Conservation (phyloP, 2,888 invertebrate species). For the Criorhina ranunculi region DNA sequence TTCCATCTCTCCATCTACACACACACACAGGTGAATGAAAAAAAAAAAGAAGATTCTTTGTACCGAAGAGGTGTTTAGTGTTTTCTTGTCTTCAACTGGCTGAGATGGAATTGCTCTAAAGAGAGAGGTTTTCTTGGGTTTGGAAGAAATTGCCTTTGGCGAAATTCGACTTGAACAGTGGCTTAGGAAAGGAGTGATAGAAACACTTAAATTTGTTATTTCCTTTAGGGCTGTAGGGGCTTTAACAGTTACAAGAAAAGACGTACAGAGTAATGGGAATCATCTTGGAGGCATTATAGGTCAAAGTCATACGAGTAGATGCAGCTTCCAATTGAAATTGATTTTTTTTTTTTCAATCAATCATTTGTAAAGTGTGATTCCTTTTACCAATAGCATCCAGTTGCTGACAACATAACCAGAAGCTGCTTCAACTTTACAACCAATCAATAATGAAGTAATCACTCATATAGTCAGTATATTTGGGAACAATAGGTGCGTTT, state of each 20-base stretch:
- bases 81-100: conserved; percentile 29
- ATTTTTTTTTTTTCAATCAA: too few relatives aligned
- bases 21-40: conserved; percentile 52
- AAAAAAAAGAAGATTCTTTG: conserved; percentile 55
- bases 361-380: too few relatives aligned
- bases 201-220: conserved; percentile 20
- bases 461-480: too few relatives aligned
- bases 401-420: too few relatives aligned
- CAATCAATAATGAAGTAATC: too few relatives aligned
- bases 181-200: conserved; percentile 28
- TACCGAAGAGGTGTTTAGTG: not conserved
- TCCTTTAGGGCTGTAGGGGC: conserved; percentile 5
- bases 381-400: too few relatives aligned
- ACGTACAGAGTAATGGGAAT: not conserved
- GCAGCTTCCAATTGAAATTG: too few relatives aligned
- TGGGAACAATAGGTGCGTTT: too few relatives aligned
- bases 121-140: conserved; percentile 40
- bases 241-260: not conserved
- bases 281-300: not conserved
- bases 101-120: conserved; percentile 22
- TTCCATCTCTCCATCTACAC: conserved; percentile 22
- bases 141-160: conserved; percentile 24
- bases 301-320: not conserved
- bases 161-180: conserved; percentile 23
- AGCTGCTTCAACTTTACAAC: too few relatives aligned